Evolutionary conservation across 2,888 invertebrate genomes (phyloP).

Genomic region (Drosophila niveifrons): DNA sequence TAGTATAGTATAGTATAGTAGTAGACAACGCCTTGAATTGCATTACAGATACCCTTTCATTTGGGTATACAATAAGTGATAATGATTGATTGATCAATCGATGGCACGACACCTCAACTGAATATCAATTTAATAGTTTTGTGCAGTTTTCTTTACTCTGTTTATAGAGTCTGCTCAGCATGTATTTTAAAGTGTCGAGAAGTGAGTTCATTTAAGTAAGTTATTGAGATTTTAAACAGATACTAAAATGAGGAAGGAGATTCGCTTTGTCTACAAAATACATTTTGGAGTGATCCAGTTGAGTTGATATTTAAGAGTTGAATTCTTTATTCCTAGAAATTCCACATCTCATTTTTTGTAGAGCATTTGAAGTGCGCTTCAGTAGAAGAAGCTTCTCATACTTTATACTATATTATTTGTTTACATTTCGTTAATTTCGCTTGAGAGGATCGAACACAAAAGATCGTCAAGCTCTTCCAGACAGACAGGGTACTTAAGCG

Average conservation of each 20-base stretch:
- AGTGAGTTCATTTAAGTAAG: neutral
- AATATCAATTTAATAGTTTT: constrained; percentile 1
- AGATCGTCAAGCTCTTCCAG: constrained; percentile 30
- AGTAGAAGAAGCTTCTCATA: neutral
- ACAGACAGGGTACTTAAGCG: constrained; percentile 49
- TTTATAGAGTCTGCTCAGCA: no score
- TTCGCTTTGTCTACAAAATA: no score
- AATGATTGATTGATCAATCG: neutral
- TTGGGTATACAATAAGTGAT: neutral
- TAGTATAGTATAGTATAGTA: constrained; percentile 14
- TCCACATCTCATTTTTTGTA: no score
- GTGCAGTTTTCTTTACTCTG: neutral
- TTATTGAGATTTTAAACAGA: neutral
- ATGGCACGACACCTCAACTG: neutral
- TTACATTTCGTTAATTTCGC: constrained; percentile 43
- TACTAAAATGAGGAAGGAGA: no score
- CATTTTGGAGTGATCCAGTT: no score
- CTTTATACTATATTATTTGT: constrained; percentile 35
- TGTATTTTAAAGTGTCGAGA: neutral
- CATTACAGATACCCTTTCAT: constrained; percentile 25
- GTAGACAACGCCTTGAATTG: constrained; percentile 5
- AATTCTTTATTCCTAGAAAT: no score
- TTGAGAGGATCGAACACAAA: constrained; percentile 19
- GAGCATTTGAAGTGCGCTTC: constrained; percentile 22
- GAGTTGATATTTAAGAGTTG: neutral